Conservation (phyloP, 2,888 invertebrate species). For the Ormyrus pomaceus region DNA sequence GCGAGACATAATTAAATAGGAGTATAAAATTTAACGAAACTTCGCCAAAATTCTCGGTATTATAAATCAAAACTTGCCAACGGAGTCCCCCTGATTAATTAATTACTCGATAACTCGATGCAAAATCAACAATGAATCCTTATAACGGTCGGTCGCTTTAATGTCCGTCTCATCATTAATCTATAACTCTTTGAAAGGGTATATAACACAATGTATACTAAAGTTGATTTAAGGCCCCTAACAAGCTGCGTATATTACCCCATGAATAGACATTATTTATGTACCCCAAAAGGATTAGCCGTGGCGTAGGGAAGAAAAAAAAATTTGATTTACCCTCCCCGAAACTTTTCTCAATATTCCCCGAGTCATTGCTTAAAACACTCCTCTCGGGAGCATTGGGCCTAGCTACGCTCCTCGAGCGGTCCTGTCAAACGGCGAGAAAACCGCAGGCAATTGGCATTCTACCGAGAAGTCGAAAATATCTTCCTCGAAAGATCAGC, state of each 20-base stretch:
- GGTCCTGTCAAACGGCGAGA: too few species aligned
- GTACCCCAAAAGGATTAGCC: not conserved
- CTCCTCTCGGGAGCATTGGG: too few species aligned
- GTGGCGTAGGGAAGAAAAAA: not conserved
- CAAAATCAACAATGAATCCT: not conserved
- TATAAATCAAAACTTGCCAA: too few species aligned
- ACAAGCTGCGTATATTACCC: conserved; percentile 20
- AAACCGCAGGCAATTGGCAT: too few species aligned
- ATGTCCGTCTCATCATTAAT: not conserved
- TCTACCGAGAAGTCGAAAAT: not conserved
- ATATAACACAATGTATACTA: not conserved
- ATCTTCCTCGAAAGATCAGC: not conserved
- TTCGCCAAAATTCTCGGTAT: too few species aligned
- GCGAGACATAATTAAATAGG: too few species aligned
- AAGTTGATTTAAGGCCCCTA: conserved; percentile 26
- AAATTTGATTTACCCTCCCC: not conserved
- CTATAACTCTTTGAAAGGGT: conserved; percentile 6
- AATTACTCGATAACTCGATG: conserved; percentile 4
- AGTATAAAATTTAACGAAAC: too few species aligned
- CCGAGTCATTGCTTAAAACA: too few species aligned
- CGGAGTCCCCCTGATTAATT: not conserved
- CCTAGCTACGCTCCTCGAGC: too few species aligned
- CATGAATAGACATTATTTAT: conserved; percentile 27
- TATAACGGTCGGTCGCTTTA: conserved; percentile 11
- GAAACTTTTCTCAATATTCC: too few species aligned